phyloP scores from a whole-genome alignment of 2,113 vertebrate genomes.

The Spea bombifrons region DNA sequence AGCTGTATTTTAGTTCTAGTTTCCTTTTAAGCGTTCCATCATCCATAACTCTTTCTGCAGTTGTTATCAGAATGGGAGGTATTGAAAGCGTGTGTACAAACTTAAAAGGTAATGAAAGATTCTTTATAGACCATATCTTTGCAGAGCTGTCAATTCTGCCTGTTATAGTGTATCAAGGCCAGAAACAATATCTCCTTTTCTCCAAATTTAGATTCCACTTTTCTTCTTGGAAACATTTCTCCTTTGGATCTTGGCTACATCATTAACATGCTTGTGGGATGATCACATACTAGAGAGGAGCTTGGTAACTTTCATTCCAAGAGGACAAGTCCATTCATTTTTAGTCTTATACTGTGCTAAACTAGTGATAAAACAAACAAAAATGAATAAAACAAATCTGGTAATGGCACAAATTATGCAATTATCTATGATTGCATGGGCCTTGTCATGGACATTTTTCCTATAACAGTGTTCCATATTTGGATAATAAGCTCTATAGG shows the following conservation, averaged over 20 bases:
- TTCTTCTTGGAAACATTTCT: constrained; percentile 23
- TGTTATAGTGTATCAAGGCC: constrained; percentile 20
- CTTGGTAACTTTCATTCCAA: no score
- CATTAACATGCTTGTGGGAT: neutral
- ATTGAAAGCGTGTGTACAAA: constrained; percentile 35
- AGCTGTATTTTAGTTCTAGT: neutral
- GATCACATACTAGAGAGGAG: neutral
- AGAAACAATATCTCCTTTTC: constrained; percentile 38
- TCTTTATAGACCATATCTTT: constrained; percentile 23
- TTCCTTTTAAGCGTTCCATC: neutral
- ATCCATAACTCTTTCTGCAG: constrained; percentile 15
- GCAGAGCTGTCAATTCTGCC: constrained; percentile 31
- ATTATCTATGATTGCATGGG: no score
- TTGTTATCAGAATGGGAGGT: constrained; percentile 25
- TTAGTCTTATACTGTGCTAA: no score
- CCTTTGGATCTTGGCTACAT: neutral
- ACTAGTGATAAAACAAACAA: no score
- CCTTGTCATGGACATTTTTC: no score
- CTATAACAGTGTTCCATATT: no score
- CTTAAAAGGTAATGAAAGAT: constrained; percentile 12
- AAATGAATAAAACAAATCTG: no score
- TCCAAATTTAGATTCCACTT: constrained; percentile 31
- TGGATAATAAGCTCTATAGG: no score
- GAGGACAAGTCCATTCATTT: no score
- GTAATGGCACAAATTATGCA: no score